Percentiles rank a stretch among this genome's conserved stretches.
These are phyloP conservation scores for Choristoneura rosaceana DNA, from an alignment of 2,888 invertebrate species.

Conservation along the genomic window DNA sequence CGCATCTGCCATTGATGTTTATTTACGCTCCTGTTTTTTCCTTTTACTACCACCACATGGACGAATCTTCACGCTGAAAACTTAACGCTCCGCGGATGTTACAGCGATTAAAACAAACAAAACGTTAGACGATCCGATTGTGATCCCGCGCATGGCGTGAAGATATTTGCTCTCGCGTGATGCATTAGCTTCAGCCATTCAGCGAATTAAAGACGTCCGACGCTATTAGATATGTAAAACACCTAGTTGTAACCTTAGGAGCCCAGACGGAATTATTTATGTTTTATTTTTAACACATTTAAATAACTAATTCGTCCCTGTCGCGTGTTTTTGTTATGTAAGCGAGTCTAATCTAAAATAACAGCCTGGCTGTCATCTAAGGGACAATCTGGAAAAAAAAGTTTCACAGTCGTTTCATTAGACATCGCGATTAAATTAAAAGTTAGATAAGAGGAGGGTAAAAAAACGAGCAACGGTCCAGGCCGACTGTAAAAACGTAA, in stretches of 20 bases:
- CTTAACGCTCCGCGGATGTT: conserved; percentile 29
- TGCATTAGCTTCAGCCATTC: conserved; percentile 33
- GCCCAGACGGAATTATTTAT: conserved; percentile 14
- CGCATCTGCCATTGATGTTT: conserved; percentile 39
- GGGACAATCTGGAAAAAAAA: conserved; percentile 47
- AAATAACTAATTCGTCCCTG: conserved; percentile 18
- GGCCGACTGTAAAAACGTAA: conserved; percentile 76
- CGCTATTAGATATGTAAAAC: conserved; percentile 39
- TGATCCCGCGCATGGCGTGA: conserved; percentile 32
- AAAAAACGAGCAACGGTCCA: conserved; percentile 55
- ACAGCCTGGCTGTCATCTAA: conserved; percentile 40
- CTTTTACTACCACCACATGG: conserved; percentile 15
- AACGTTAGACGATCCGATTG: conserved; percentile 12
- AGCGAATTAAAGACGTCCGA: conserved; percentile 32
- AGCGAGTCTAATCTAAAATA: conserved; percentile 27
- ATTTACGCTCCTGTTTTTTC: conserved; percentile 23
- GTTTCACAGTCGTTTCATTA: conserved; percentile 56
- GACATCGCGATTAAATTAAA: conserved; percentile 71
- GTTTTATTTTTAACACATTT: conserved; percentile 19
- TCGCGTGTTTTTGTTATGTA: background rate
- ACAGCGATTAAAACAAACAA: conserved; percentile 14
- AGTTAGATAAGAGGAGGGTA: conserved; percentile 64
- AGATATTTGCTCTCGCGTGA: conserved; percentile 40
- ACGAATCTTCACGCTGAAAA: conserved; percentile 20
- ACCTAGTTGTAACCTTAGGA: conserved; percentile 32